A percentile compares a stretch with the other conserved stretches of the same genome.
These are phyloP conservation scores for Pelobates cultripes DNA, from an alignment of 2,797 vertebrate species.

Conservation along the genomic window DNA sequence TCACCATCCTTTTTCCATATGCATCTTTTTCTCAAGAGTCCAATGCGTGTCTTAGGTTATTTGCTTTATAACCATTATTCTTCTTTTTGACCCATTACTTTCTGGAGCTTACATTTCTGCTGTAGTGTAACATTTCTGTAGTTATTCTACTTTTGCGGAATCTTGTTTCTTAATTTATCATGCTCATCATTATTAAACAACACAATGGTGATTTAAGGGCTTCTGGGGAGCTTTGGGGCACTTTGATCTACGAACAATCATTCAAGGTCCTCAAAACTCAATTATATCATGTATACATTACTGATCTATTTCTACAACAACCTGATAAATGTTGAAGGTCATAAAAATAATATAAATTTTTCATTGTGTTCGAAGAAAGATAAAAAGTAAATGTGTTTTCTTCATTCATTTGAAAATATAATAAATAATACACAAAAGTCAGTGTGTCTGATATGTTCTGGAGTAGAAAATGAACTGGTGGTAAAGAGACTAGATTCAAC, in stretches of 20 bases:
- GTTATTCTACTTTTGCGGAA: conserved; percentile 21
- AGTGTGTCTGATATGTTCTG: no score
- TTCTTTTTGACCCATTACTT: conserved; percentile 57
- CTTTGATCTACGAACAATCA: conserved; percentile 11
- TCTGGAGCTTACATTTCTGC: conserved; percentile 55
- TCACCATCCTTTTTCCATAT: conserved; percentile 47
- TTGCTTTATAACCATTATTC: conserved; percentile 59
- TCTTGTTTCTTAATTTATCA: conserved; percentile 31
- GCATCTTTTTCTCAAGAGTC: conserved; percentile 51
- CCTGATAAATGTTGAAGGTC: not conserved
- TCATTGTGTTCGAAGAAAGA: not conserved
- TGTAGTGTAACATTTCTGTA: conserved; percentile 37
- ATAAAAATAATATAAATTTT: not conserved
- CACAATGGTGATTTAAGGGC: not conserved
- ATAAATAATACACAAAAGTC: no score
- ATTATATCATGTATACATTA: conserved; percentile 1
- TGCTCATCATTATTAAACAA: conserved; percentile 38
- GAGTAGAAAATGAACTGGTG: no score
- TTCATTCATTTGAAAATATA: not conserved
- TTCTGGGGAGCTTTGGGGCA: not conserved
- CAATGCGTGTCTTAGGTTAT: conserved; percentile 59
- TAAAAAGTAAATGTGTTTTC: not conserved
- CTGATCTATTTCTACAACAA: not conserved
- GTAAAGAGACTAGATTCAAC: no score
- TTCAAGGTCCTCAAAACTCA: conserved; percentile 14